Base-by-base conservation (phyloP, 2,888 invertebrate species). In the Synergus laeviventris region DNA sequence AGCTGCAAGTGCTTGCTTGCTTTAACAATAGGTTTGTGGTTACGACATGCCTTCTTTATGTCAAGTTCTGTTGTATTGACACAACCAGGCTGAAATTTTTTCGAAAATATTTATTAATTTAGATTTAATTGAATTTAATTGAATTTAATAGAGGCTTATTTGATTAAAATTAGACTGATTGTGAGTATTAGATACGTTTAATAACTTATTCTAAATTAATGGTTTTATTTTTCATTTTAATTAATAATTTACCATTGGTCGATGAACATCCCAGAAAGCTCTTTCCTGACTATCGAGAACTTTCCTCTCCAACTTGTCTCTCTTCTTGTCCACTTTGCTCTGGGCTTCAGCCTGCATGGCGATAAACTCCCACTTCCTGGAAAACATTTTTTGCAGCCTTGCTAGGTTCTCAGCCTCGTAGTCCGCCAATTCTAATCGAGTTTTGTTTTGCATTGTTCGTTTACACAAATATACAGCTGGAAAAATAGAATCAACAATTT, bases 371-470 rank as follows among this genome's bases (percentile, higher is more conserved):
- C 99, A 99, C 91, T 99, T 99, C 77, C 99, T 93, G 18, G 98
- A 98, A 92, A 99, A 99, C 97, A 99, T 98, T 92, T 99, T 99
- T 92, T 99, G 99, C 66, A 99, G 92, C 75, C 98, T 93, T 1
- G 99, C 99, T 81, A 99, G 92, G 87, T 99, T 99, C 91, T 99
- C 99, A 1, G 99, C 99, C 91, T 99, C 99, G 90, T 99, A 99
- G 91, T 99, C 99, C 0, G 99, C 99, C 86, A 99, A 92, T 91
- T 99, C 99, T 82, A 99, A 92, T 16, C 99, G 94, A 0, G 99
- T 98, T 90, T 99, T 99, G 92, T 99, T 99, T 93, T 99, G 99
- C 99, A 99, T 99, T 21, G 99, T 99, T 60, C 99, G 94, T 92
- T 99, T 99, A 93, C 99, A 99, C 75, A 99, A 93, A 92, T 99